Conservation (phyloP, 92 coral and sea anemone genomes). For the Diadumene lineata region DNA sequence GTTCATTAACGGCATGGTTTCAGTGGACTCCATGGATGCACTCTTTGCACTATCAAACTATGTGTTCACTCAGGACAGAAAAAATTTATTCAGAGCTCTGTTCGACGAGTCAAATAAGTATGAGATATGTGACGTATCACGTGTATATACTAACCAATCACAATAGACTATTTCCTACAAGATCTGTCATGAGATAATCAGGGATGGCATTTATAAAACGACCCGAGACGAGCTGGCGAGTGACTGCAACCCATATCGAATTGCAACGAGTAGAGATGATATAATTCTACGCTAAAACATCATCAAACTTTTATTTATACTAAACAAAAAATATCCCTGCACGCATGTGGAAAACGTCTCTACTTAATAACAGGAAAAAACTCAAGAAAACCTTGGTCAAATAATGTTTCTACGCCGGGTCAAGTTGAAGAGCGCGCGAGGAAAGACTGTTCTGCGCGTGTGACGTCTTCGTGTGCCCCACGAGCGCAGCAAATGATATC, state of each 20-base stretch:
- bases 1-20: conserved; percentile 13
- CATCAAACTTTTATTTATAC: conserved; percentile 6
- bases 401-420: no score
- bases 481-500: conserved; percentile 16
- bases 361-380: neutral
- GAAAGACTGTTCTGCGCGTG: conserved; percentile 21
- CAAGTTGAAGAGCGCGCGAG: neutral
- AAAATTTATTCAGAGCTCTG: conserved; percentile 18
- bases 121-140: conserved; percentile 62
- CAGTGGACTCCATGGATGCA: conserved; percentile 10
- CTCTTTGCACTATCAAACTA: neutral
- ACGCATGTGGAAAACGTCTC: neutral
- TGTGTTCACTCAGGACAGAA: conserved; percentile 14
- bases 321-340: neutral
- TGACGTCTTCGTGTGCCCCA: conserved; percentile 24
- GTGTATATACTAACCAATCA: conserved; percentile 66
- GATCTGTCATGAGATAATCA: conserved; percentile 56
- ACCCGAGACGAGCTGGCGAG: conserved; percentile 69
- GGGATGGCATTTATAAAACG: conserved; percentile 38
- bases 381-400: neutral
- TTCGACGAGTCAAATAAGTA: conserved; percentile 50
- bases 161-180: conserved; percentile 40
- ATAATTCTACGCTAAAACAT: conserved; percentile 21
- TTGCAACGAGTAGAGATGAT: conserved; percentile 42
- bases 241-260: conserved; percentile 17